A percentile compares a stretch with the other conserved stretches of the same genome.
These are phyloP conservation scores for Holothuria leucospilota DNA, from an alignment of 53 echinoderm and acorn worm species.

Conservation along the genomic window DNA sequence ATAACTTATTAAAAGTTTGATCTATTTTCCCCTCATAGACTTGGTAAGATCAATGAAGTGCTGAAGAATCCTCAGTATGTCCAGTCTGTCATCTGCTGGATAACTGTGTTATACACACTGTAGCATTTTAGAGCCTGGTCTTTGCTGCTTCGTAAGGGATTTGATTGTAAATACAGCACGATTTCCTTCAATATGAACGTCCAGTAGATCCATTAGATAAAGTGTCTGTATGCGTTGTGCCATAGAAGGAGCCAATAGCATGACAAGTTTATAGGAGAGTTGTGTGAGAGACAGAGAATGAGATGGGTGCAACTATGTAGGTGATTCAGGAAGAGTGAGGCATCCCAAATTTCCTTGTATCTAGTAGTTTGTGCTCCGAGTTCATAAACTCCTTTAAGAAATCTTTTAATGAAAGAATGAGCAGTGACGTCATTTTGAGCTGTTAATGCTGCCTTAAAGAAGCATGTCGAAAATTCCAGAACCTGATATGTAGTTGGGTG, in stretches of 20 bases:
- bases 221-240: slow-evolving; percentile 14
- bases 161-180: slow-evolving; percentile 20
- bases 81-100: background rate
- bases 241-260: background rate
- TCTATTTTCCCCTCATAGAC: background rate
- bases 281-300: background rate
- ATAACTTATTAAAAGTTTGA: background rate
- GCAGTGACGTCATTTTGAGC: background rate
- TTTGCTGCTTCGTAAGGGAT: background rate
- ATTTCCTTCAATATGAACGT: background rate
- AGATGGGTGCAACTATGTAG: background rate
- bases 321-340: background rate
- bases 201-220: background rate
- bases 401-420: slow-evolving; percentile 10
- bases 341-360: slow-evolving; percentile 19
- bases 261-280: background rate
- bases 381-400: slow-evolving; percentile 42
- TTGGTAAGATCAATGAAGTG: background rate
- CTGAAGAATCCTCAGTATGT: slow-evolving; percentile 1
- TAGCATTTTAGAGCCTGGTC: background rate
- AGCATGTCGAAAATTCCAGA: slow-evolving; percentile 19
- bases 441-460: background rate
- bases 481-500: slow-evolving; percentile 12
- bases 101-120: background rate
- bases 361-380: background rate